Evolutionary conservation across 2,888 invertebrate genomes (phyloP).

Genomic region (Synergus japonicus): DNA sequence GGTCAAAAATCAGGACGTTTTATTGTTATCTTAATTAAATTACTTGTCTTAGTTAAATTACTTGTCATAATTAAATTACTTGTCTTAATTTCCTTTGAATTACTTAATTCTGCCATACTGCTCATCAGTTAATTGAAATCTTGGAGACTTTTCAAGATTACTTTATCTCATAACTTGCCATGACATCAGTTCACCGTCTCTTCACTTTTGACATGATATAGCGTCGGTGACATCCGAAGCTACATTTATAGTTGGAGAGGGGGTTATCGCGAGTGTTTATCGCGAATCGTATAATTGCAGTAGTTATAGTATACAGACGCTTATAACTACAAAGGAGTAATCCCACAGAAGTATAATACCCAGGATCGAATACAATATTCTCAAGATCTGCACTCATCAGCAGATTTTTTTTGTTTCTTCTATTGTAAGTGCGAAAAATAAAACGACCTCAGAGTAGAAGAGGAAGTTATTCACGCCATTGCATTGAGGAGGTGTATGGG

Average conservation of each 20-base stretch:
- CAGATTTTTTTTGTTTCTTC: neutral
- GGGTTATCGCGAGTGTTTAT: slow-evolving; percentile 18
- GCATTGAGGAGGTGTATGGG: too few species aligned
- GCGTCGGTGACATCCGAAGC: neutral
- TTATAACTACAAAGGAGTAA: slow-evolving; percentile 6
- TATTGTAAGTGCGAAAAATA: slow-evolving; percentile 3
- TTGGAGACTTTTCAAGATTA: too few species aligned
- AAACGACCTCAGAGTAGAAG: neutral
- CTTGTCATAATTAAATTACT: too few species aligned
- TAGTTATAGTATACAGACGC: neutral
- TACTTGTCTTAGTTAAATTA: too few species aligned
- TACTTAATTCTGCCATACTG: too few species aligned
- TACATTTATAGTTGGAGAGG: neutral
- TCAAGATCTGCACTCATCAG: neutral
- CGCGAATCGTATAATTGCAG: slow-evolving; percentile 14
- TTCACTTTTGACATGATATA: neutral
- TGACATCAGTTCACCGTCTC: too few species aligned
- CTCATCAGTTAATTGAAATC: too few species aligned
- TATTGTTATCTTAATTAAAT: too few species aligned
- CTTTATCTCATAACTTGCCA: too few species aligned
- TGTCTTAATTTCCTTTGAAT: too few species aligned
- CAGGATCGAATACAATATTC: neutral
- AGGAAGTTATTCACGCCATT: neutral
- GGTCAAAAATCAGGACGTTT: too few species aligned
- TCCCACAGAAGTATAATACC: slow-evolving; percentile 7